A percentile compares a stretch with the other conserved stretches of the same genome.
Evolutionary conservation across 2,888 invertebrate genomes (phyloP).

Genomic region (Drosophila koepferae): DNA sequence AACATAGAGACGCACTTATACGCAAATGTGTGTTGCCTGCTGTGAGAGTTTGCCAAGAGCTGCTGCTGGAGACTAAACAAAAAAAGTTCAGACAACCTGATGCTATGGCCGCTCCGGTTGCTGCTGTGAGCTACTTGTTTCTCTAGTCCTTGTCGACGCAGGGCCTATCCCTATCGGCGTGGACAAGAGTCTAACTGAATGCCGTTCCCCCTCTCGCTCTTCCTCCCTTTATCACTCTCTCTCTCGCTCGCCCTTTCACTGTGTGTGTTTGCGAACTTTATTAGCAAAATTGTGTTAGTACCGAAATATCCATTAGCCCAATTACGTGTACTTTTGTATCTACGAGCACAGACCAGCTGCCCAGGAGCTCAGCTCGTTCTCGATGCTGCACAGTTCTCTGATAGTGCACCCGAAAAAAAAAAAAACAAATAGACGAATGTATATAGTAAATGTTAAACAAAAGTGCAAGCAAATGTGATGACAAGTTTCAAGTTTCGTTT

Average conservation of each 20-base stretch:
- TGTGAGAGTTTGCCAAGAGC: constrained; percentile 33
- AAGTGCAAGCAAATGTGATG: constrained; percentile 54
- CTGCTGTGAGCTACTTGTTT: constrained; percentile 31
- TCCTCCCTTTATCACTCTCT: background rate
- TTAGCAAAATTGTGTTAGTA: constrained; percentile 81
- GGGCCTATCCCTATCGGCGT: constrained; percentile 12
- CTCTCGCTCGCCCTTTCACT: constrained; percentile 6
- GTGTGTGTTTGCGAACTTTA: constrained; percentile 75
- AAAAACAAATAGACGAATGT: constrained; percentile 1
- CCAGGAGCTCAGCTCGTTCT: constrained; percentile 14
- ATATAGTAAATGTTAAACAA: constrained; percentile 44
- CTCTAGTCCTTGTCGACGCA: constrained; percentile 7
- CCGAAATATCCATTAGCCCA: constrained; percentile 80
- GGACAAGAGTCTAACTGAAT: constrained; percentile 14
- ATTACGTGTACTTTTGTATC: constrained; percentile 79
- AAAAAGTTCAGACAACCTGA: constrained; percentile 70
- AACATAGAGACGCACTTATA: constrained; percentile 78
- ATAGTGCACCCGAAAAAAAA: constrained; percentile 11
- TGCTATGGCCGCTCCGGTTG: constrained; percentile 30
- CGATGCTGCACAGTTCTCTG: background rate
- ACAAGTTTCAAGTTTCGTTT: background rate
- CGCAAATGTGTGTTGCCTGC: constrained; percentile 49
- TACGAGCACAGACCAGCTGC: constrained; percentile 22
- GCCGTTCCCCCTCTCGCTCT: background rate
- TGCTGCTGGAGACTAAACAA: constrained; percentile 50